phyloP scores from a whole-genome alignment of 2,888 invertebrate genomes.

The Yponomeuta plumbellus region DNA sequence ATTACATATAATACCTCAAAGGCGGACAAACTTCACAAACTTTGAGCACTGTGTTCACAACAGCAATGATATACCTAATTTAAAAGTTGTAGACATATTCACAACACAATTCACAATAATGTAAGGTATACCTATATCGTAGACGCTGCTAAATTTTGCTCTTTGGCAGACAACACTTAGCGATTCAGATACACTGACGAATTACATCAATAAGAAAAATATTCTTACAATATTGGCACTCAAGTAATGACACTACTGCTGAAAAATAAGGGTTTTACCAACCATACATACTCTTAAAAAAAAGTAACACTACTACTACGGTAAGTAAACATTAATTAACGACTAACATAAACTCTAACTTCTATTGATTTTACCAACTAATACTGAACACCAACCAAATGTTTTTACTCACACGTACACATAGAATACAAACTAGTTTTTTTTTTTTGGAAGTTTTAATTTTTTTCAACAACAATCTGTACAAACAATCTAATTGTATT shows the following conservation, averaged over 20 bases:
- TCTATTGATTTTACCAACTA: slow-evolving; percentile 65
- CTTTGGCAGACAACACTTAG: slow-evolving; percentile 35
- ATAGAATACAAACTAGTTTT: slow-evolving; percentile 24
- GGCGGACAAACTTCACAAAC: slow-evolving; percentile 44
- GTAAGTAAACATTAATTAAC: slow-evolving; percentile 68
- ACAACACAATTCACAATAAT: slow-evolving; percentile 46
- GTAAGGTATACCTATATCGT: background rate
- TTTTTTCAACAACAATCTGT: slow-evolving; percentile 53
- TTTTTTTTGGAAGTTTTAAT: slow-evolving; percentile 33
- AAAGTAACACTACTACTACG: slow-evolving; percentile 49
- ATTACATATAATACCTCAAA: slow-evolving; percentile 53
- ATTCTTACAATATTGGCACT: slow-evolving; percentile 37
- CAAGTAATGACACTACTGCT: slow-evolving; percentile 35
- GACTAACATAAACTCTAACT: slow-evolving; percentile 68
- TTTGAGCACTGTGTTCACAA: slow-evolving; percentile 55
- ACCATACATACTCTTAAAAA: slow-evolving; percentile 53
- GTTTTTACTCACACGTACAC: slow-evolving; percentile 53
- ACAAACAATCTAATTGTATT: slow-evolving; percentile 50
- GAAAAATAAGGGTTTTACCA: slow-evolving; percentile 36
- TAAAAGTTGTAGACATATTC: slow-evolving; percentile 41
- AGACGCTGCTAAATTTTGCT: slow-evolving; percentile 38
- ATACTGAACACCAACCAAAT: slow-evolving; percentile 54
- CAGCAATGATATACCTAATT: slow-evolving; percentile 37
- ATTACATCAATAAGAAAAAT: slow-evolving; percentile 21
- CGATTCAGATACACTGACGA: slow-evolving; percentile 19